phyloP scores from a whole-genome alignment of 2,797 vertebrate species.

The Aselliscus stoliczkanus region DNA sequence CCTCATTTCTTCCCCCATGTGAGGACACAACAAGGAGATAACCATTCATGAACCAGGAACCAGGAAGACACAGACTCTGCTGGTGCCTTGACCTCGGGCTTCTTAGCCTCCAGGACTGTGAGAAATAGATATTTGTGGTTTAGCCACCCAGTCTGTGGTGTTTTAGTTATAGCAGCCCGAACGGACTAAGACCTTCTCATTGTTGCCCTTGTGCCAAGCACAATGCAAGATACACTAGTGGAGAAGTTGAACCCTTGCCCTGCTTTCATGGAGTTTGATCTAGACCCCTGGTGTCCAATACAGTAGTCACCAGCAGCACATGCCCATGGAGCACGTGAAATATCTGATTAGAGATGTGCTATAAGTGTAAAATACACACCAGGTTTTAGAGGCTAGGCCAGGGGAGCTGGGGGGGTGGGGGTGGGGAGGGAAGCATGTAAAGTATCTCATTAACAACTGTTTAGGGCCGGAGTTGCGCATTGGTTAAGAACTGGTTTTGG shows the following conservation, averaged over 20 bases:
- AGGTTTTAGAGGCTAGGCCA: not conserved
- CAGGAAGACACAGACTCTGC: not conserved
- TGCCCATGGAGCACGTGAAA: not conserved
- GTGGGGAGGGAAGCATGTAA: not conserved
- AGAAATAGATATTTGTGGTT: not conserved
- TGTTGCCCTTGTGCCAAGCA: not conserved
- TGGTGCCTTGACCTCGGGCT: not conserved
- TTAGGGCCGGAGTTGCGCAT: too few species aligned
- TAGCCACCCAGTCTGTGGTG: not conserved
- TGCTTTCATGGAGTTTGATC: not conserved
- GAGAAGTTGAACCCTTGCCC: not conserved
- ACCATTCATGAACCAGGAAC: not conserved
- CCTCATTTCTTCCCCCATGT: not conserved
- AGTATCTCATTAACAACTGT: not conserved
- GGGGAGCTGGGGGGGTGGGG: too few species aligned
- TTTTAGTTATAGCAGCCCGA: not conserved
- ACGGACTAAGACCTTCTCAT: not conserved
- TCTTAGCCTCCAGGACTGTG: not conserved
- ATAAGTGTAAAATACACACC: not conserved
- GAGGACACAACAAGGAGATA: not conserved
- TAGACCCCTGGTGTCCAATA: fast-evolving
- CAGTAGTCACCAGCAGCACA: not conserved
- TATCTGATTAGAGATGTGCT: not conserved
- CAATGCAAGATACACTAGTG: too few species aligned
- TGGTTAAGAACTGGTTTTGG: too few species aligned